These are phyloP conservation scores for Melanostigma gelatinosum DNA, from an alignment of 2,113 vertebrate genomes.

Conservation along the genomic window DNA sequence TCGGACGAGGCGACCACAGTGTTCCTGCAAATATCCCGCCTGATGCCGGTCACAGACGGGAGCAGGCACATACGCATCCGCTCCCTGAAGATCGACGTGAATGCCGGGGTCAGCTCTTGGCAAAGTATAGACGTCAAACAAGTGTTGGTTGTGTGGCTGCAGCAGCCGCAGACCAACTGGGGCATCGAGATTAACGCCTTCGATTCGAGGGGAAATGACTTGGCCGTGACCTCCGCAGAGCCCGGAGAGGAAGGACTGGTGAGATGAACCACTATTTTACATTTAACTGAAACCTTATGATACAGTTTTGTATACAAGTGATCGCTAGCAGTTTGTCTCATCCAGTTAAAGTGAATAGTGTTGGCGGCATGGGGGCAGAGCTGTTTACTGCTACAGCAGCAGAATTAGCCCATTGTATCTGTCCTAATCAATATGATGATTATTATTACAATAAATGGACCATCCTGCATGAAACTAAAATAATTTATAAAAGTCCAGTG, in stretches of 20 bases:
- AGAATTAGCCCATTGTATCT: not conserved
- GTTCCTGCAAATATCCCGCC: slow-evolving; percentile 96
- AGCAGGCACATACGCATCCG: slow-evolving; percentile 92
- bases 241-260: slow-evolving; percentile 96
- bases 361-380: not conserved
- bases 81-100: slow-evolving; percentile 96
- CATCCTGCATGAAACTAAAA: not conserved
- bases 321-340: not conserved
- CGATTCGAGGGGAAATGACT: slow-evolving; percentile 90
- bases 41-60: slow-evolving; percentile 90
- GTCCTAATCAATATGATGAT: not conserved
- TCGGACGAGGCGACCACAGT: slow-evolving; percentile 90
- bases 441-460: not conserved
- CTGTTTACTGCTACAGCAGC: not conserved
- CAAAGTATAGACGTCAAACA: slow-evolving; percentile 98
- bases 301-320: not conserved
- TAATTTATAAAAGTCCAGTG: not conserved
- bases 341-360: not conserved
- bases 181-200: slow-evolving; percentile 98
- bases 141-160: slow-evolving; percentile 95
- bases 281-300: not conserved
- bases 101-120: slow-evolving; percentile 92
- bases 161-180: slow-evolving; percentile 98
- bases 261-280: slow-evolving; percentile 70
- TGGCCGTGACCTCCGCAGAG: slow-evolving; percentile 91